Evolutionary conservation across 1,140 invertebrate species (phyloP).

Genomic region (Phymastichus coffea): DNA sequence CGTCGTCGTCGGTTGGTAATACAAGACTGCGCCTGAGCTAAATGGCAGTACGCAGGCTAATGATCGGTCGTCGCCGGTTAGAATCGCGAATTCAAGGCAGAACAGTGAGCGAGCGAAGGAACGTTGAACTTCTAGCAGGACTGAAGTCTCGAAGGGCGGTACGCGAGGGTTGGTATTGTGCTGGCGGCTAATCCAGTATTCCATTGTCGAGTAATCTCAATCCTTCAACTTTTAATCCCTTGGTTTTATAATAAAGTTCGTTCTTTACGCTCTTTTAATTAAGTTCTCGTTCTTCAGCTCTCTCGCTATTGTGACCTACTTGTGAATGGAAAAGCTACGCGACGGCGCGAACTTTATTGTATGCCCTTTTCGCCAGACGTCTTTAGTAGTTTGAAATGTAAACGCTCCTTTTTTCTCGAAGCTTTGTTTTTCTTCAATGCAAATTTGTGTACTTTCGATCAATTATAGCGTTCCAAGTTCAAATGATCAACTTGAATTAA

Average conservation of each 20-base stretch:
- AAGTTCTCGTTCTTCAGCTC: no score
- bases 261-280: conserved; percentile 4
- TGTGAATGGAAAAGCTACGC: not conserved
- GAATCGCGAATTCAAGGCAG: not conserved
- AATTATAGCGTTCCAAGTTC: no score
- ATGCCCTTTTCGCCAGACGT: no score
- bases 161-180: not conserved
- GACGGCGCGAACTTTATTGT: not conserved
- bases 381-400: no score
- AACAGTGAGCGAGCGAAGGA: not conserved
- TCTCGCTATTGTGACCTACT: conserved; percentile 6
- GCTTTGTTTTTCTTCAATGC: no score
- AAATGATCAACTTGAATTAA: no score
- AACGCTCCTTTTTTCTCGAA: no score
- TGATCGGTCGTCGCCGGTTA: not conserved
- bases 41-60: no score
- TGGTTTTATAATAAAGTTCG: conserved; percentile 20
- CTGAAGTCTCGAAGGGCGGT: conserved; percentile 6
- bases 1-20: no score
- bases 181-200: conserved; percentile 17
- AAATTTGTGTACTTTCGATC: no score
- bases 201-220: conserved; percentile 16
- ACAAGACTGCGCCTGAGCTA: no score
- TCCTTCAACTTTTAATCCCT: conserved; percentile 17
- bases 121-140: not conserved